Base-by-base conservation (phyloP, 2,888 invertebrate species). In the Suillia variegata region DNA sequence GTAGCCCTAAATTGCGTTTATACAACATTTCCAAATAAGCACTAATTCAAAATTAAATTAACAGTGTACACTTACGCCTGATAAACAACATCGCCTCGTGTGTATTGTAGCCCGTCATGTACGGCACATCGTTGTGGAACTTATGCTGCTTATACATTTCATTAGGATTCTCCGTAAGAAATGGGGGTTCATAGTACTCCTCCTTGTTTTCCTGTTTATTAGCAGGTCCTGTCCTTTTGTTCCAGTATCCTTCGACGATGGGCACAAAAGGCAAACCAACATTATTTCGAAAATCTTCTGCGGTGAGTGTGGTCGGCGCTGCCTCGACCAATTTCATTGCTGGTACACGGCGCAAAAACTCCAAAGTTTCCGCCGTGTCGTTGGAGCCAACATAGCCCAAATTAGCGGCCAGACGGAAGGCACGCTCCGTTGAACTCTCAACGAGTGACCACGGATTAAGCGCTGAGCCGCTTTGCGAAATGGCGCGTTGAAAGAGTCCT, bases 51-150 rank as follows among this genome's bases (percentile, higher is more conserved):
- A 20, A 47, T 17, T 38, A n/a, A n/a, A n/a, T n/a, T 38, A 12
- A 21, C 33, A 2, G 18, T 6, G 24, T 1, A 31, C n/a, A 70
- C 74, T 61, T 62, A 87, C 87, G 83, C 82, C 85, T 78, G 55
- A 87, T 85, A n/a, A 87, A 82, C 31, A 87, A 83, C 72, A 87
- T 85, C n/a, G 88, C 88, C 68, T 89, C 89, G 65, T 88, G 86
- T 1, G 87, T 86, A 61, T 88, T 88, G 69, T 86, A 86, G 0
- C 89, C 89, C 0, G 86, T 85, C 64, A 89, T 83, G 68, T 87
- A 84, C 0, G 89, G 88, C 13, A 88, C 85, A 56, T 85, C 85
- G 20, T 84, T 83, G n/a, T 84, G 83, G 17, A 86, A 86, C 0
- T 74, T 74, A 51, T 79, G 76, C 63, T 69, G 65, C 26, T 83